phyloP scores from a whole-genome alignment of 2,888 invertebrate genomes.

The Antitype chi region DNA sequence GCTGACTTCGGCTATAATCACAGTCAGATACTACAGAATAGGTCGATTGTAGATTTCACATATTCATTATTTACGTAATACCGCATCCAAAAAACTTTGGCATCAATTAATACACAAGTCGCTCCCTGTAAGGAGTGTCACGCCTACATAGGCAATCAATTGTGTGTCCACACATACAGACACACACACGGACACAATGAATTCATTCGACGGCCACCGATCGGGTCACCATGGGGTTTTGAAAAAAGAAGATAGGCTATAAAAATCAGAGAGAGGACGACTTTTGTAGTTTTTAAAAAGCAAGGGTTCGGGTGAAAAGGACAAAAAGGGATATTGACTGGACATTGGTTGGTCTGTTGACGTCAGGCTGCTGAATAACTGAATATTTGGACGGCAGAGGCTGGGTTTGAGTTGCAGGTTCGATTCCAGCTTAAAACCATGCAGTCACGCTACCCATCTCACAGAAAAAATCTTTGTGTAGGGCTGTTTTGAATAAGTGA shows the following conservation, averaged over 20 bases:
- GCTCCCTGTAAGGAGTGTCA: constrained; percentile 67
- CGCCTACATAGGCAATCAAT: constrained; percentile 77
- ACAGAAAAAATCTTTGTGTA: not conserved
- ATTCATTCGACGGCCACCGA: constrained; percentile 59
- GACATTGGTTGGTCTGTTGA: not conserved
- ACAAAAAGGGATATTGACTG: not conserved
- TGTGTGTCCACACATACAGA: constrained; percentile 68
- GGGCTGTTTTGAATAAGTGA: not conserved
- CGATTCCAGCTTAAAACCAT: not conserved
- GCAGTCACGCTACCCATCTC: not conserved
- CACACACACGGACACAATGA: constrained; percentile 44
- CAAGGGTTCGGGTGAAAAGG: not conserved
- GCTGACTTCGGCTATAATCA: not conserved
- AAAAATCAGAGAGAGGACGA: constrained; percentile 41
- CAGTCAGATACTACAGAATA: not conserved
- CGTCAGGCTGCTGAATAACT: constrained; percentile 3
- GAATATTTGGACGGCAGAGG: constrained; percentile 8
- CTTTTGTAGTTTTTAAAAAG: constrained; percentile 19
- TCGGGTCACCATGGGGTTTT: constrained; percentile 59
- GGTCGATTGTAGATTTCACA: not conserved
- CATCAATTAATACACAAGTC: constrained; percentile 68
- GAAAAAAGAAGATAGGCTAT: constrained; percentile 24
- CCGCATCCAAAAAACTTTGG: constrained; percentile 66
- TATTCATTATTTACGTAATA: constrained; percentile 13
- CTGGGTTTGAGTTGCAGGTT: not conserved